These are phyloP conservation scores for Corythaeola cristata DNA, from an alignment of 2,113 vertebrate genomes.

Conservation along the genomic window DNA sequence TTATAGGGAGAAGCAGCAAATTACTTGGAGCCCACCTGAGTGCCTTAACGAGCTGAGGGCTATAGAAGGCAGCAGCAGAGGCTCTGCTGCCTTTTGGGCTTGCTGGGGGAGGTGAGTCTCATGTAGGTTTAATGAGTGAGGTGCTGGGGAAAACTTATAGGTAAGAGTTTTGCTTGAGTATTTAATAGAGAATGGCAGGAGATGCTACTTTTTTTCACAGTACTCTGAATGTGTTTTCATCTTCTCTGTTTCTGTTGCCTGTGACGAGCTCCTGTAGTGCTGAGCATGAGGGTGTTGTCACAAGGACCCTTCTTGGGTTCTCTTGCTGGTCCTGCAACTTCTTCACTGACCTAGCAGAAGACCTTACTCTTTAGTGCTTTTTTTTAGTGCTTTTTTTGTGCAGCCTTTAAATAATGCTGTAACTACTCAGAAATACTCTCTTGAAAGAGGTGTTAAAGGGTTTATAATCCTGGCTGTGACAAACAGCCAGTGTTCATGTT, in stretches of 20 bases:
- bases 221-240: fast-evolving
- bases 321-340: not conserved
- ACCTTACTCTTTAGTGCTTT: not conserved
- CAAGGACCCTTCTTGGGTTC: not conserved
- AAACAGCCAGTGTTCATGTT: not conserved
- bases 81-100: fast-evolving
- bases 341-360: not conserved
- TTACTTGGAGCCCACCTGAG: not conserved
- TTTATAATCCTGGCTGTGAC: not conserved
- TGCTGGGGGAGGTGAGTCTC: not conserved
- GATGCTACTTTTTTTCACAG: fast-evolving
- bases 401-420: not conserved
- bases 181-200: fast-evolving
- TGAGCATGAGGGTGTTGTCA: fast-evolving
- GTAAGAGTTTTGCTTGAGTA: fast-evolving
- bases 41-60: not conserved
- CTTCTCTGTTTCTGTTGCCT: fast-evolving
- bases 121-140: fast-evolving
- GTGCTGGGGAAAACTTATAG: fast-evolving
- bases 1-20: not conserved
- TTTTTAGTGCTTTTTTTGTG: not conserved
- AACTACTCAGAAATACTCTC: not conserved
- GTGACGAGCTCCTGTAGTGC: too few relatives aligned
- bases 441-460: not conserved
- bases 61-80: not conserved